Conservation (phyloP, 2,888 invertebrate species). For the Deilephila elpenor region DNA sequence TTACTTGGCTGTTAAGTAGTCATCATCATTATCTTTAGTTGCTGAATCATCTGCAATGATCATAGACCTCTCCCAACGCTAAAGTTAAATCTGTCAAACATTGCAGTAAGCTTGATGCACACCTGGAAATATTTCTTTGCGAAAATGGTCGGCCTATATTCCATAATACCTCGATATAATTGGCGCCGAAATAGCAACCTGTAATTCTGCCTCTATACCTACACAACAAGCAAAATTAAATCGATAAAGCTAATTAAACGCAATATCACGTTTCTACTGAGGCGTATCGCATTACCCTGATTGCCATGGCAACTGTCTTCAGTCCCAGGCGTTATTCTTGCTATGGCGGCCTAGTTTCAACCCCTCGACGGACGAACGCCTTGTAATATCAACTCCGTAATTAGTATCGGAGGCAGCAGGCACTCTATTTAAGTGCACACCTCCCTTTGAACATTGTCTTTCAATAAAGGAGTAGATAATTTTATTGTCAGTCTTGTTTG, state of each 20-base stretch:
- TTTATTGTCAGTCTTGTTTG: not conserved
- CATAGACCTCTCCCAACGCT: too few species aligned
- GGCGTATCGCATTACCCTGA: not conserved
- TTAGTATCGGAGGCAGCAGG: not conserved
- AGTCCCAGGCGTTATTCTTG: not conserved
- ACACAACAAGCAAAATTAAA: not conserved
- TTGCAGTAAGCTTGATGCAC: too few species aligned
- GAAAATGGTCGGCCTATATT: too few species aligned
- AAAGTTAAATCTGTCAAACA: too few species aligned
- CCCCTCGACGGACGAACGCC: not conserved
- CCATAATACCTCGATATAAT: too few species aligned
- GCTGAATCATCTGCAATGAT: too few species aligned
- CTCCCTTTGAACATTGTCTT: not conserved
- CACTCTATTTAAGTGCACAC: constrained; percentile 19
- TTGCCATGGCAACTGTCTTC: not conserved
- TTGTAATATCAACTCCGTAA: constrained; percentile 8
- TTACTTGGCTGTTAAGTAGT: too few species aligned
- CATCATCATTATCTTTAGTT: too few species aligned
- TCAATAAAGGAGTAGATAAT: not conserved
- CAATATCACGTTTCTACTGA: not conserved
- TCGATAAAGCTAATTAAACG: not conserved
- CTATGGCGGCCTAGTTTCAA: constrained; percentile 3
- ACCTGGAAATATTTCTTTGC: too few species aligned
- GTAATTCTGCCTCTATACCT: too few species aligned
- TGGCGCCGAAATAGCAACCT: too few species aligned